Conservation (phyloP, 2,888 invertebrate species). For the Norana najaformis region DNA sequence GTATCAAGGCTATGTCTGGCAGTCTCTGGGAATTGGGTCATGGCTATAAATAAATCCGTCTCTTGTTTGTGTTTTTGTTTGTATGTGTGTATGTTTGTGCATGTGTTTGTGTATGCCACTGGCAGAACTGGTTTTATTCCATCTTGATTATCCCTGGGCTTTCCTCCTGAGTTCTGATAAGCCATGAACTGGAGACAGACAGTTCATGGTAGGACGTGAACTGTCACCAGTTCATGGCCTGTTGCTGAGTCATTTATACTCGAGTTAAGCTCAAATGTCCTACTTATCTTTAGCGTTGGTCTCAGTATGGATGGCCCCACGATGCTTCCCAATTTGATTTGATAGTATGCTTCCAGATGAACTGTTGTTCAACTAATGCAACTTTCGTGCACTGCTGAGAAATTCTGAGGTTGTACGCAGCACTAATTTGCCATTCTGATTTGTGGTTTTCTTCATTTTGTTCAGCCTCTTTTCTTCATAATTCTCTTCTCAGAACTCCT, state of each 20-base stretch:
- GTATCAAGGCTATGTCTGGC: conserved; percentile 13
- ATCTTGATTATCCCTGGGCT: too few species aligned
- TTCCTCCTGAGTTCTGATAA: background rate
- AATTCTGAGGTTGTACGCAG: too few species aligned
- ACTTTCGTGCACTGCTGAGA: background rate
- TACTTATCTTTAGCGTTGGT: background rate
- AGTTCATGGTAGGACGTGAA: background rate
- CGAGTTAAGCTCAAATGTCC: background rate
- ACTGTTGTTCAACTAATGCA: background rate
- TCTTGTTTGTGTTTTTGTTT: background rate
- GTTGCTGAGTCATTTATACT: too few species aligned
- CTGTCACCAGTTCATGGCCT: background rate
- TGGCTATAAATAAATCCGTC: background rate
- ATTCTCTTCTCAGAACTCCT: too few species aligned
- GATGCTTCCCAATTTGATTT: background rate
- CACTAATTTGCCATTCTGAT: background rate
- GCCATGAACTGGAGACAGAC: too few species aligned
- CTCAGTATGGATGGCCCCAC: background rate
- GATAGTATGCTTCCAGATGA: background rate
- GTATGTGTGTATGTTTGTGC: too few species aligned
- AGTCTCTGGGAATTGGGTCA: conserved; percentile 6
- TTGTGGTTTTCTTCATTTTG: background rate
- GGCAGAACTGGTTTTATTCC: background rate
- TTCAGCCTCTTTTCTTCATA: too few species aligned
- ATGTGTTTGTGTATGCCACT: background rate